Conservation (phyloP, 2,113 vertebrate genomes). For the Drymodes brunneopygia region DNA sequence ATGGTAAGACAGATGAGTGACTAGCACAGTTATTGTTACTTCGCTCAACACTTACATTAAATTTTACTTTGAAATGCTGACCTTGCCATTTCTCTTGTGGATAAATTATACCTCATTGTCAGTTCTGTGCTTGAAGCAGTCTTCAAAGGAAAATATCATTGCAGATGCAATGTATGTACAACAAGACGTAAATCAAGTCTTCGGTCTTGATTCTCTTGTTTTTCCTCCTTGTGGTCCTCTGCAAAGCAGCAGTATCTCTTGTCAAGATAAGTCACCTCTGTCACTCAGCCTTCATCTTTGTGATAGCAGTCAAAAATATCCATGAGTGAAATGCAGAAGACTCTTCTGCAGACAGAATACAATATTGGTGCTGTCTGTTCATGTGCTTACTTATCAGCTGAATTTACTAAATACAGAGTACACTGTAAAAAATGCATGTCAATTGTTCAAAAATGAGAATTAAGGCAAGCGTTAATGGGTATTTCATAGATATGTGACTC, state of each 20-base stretch:
- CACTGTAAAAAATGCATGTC: neutral
- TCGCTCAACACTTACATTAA: neutral
- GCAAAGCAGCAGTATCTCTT: neutral
- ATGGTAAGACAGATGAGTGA: neutral
- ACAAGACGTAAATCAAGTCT: neutral
- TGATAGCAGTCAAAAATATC: neutral
- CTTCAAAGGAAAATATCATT: neutral
- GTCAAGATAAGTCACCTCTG: neutral
- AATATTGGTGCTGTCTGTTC: neutral
- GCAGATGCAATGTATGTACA: neutral
- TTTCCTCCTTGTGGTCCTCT: neutral
- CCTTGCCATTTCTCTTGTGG: neutral
- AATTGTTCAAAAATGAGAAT: neutral
- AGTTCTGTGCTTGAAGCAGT: neutral
- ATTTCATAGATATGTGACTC: neutral
- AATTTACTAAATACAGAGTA: neutral
- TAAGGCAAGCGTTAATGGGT: neutral
- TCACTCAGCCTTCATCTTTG: neutral
- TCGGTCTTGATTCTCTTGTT: neutral
- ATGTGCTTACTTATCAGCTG: neutral
- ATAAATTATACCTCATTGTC: neutral
- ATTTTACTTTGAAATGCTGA: conserved; percentile 7
- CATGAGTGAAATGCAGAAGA: neutral
- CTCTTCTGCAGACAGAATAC: neutral
- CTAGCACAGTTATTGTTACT: neutral